Evolutionary conservation across 2,888 invertebrate genomes (phyloP).

Genomic region (Rhaphigaster nebulosa): DNA sequence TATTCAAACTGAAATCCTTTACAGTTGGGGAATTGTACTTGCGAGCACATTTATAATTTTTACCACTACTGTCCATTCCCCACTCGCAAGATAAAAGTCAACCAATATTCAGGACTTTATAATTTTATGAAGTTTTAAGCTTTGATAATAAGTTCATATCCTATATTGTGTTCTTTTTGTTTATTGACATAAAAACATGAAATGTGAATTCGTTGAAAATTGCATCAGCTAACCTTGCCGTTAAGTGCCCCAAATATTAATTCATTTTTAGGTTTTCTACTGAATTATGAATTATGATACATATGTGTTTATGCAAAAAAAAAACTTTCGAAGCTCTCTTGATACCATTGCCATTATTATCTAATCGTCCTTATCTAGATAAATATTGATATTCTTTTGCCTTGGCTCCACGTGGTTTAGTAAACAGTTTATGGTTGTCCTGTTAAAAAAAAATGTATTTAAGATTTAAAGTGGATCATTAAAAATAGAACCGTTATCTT

Average conservation of each 20-base stretch:
- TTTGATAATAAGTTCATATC: no score
- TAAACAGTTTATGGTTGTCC: background rate
- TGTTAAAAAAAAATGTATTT: background rate
- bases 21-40: no score
- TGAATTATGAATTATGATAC: background rate
- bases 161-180: no score
- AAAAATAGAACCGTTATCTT: background rate
- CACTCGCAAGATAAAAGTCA: no score
- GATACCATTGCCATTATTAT: background rate
- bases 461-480: background rate
- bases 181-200: no score
- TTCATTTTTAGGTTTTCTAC: background rate
- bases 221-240: no score
- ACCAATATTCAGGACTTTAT: no score
- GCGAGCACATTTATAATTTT: no score
- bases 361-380: background rate
- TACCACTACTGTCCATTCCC: no score
- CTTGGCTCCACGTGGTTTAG: background rate
- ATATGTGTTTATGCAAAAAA: background rate
- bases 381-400: background rate
- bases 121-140: no score
- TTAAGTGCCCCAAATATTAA: background rate
- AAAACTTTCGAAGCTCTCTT: background rate
- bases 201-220: no score
- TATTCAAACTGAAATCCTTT: no score